Evolutionary conservation across 2,888 invertebrate genomes (phyloP), one percentile per base, ranked within the genome.

Genomic region (Hedychridium roseum): DNA sequence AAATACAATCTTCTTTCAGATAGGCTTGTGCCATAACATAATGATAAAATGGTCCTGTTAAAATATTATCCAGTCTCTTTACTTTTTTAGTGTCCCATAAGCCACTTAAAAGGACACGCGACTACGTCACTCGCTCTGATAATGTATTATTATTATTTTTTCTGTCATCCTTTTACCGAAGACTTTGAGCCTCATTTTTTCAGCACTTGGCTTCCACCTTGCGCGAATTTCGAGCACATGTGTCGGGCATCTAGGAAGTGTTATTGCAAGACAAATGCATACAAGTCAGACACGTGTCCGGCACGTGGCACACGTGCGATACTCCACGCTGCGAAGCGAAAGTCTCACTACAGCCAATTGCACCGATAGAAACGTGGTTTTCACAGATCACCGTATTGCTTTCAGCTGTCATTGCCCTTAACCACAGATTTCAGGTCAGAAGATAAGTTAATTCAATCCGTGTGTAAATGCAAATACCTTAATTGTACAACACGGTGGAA

Each of bases 251-350:
- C 32, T 14, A 26, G 56, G 45, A 49, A 39, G 60, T 15, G 34
- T 35, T 4, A 31, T 36, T 39, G 44, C 38, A n/a, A n/a, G n/a
- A n/a, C n/a, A n/a, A n/a, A n/a, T 31, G 40, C 43, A 18, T 15
- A 6, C 27, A 27, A 18, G 11, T 15, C 17, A 27, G 68, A 45
- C 74, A 71, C 75, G 75, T 74, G 75, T 32, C 68, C n/a, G 52
- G n/a, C 71, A 63, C 71, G 70, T 67, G 69, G 42, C 60, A 36
- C n/a, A n/a, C 35, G 28, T 21, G 48, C 48, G 52, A 48, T 54
- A 47, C 28, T 44, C 45, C 40, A 42, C 40, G 47, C 43, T 16
- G 39, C 2, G 23, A 14, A 17, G 31, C 12, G 36, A 38, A 43
- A 45, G 39, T 40, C 48, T 31, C 38, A 30, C 20, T 42, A 43